Evolutionary conservation across 1,140 invertebrate species (phyloP).

Genomic region (Zaprionus taronus): DNA sequence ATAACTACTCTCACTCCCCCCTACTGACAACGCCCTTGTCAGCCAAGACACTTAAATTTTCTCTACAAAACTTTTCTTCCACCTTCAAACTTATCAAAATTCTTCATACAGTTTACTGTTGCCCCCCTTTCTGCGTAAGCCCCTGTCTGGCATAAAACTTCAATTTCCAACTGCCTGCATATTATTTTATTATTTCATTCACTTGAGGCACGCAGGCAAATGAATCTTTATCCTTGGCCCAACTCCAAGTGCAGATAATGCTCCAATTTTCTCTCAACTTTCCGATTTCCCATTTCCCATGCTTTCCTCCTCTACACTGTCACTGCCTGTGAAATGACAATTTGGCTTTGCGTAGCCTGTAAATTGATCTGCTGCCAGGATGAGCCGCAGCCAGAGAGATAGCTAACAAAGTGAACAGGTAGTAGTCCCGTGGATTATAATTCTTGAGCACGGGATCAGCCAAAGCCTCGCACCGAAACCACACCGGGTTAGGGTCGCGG

Average conservation of each 20-base stretch:
- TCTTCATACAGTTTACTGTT: no score
- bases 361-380: slow-evolving; percentile 57
- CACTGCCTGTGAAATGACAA: slow-evolving; percentile 48
- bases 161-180: background rate
- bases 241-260: slow-evolving; percentile 6
- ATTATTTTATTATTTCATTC: background rate
- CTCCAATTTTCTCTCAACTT: background rate
- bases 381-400: slow-evolving; percentile 40
- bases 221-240: background rate
- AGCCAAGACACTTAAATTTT: no score
- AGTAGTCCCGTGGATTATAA: slow-evolving; percentile 58
- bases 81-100: no score
- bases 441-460: slow-evolving; percentile 73
- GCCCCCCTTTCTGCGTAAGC: background rate
- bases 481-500: no score
- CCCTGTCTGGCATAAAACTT: background rate
- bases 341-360: slow-evolving; percentile 61
- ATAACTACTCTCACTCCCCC: no score
- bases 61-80: no score
- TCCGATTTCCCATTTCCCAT: background rate
- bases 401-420: slow-evolving; percentile 7
- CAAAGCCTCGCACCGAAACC: slow-evolving; percentile 7
- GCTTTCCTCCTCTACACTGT: background rate
- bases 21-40: no score
- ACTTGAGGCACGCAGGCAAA: background rate